Conservation (phyloP, 53 echinoderm and acorn worm species). For the Zoroaster sp. region DNA sequence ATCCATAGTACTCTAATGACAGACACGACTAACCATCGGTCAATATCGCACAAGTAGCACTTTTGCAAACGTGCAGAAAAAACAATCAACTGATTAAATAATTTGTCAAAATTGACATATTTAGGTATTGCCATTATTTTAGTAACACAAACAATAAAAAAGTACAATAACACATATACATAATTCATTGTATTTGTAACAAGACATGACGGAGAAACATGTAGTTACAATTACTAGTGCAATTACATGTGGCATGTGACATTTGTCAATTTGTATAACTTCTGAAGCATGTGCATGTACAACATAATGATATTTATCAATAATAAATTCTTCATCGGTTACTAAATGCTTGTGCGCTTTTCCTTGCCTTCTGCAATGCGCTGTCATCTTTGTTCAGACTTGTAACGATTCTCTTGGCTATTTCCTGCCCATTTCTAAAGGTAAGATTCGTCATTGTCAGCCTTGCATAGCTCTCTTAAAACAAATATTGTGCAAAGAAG, state of each 20-base stretch:
- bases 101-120: too few relatives aligned
- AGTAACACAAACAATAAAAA: too few relatives aligned
- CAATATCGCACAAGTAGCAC: neutral
- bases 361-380: neutral
- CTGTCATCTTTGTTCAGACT: neutral
- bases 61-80: neutral
- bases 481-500: neutral
- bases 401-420: neutral
- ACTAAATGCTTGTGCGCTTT: neutral
- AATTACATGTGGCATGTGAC: too few relatives aligned
- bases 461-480: neutral
- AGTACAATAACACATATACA: too few relatives aligned
- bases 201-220: too few relatives aligned
- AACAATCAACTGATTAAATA: conserved; percentile 7
- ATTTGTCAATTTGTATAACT: too few relatives aligned
- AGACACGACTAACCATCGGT: conserved; percentile 25
- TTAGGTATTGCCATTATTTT: too few relatives aligned
- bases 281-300: too few relatives aligned
- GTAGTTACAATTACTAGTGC: too few relatives aligned
- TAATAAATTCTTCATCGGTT: neutral
- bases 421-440: neutral
- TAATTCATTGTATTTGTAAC: too few relatives aligned
- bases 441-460: conserved; percentile 1
- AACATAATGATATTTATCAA: neutral
- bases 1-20: neutral